phyloP scores from a whole-genome alignment of 2,888 invertebrate species.

The Dorcus parallelipipedus region DNA sequence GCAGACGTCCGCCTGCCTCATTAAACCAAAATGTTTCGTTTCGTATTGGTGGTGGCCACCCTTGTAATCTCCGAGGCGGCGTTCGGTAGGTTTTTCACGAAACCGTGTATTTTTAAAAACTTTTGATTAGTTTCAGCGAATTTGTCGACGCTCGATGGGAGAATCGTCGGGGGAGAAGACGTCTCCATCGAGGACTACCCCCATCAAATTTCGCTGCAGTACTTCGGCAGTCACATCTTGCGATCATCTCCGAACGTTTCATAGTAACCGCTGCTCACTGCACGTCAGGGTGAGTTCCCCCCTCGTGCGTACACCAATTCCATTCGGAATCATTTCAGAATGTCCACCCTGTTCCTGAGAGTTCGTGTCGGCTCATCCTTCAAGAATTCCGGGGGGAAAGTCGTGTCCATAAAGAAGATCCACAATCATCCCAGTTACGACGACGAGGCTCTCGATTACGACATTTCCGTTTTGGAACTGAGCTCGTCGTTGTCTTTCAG shows the following conservation, averaged over 20 bases:
- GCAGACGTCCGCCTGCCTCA: no score
- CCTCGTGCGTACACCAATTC: background rate
- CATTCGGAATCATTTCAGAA: background rate
- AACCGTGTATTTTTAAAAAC: no score
- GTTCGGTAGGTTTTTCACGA: no score
- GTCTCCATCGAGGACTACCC: slow-evolving; percentile 27
- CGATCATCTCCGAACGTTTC: slow-evolving; percentile 22
- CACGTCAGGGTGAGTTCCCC: slow-evolving; percentile 6
- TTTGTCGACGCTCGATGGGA: slow-evolving; percentile 9
- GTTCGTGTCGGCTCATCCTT: slow-evolving; percentile 20
- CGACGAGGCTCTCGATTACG: slow-evolving; percentile 33
- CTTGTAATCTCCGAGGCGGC: no score
- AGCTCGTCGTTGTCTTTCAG: slow-evolving; percentile 6
- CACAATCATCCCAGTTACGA: slow-evolving; percentile 33
- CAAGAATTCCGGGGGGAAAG: slow-evolving; percentile 17
- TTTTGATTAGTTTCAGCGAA: no score
- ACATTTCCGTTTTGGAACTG: slow-evolving; percentile 39
- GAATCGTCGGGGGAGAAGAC: slow-evolving; percentile 30
- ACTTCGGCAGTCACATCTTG: slow-evolving; percentile 23
- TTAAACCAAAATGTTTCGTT: no score
- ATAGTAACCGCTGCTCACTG: slow-evolving; percentile 35
- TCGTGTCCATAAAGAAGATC: slow-evolving; percentile 17
- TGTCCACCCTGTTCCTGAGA: background rate
- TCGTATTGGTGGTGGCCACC: no score
- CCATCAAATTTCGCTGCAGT: slow-evolving; percentile 28